Conservation (phyloP, 2,797 vertebrate genomes). For the Anguilla megastoma region DNA sequence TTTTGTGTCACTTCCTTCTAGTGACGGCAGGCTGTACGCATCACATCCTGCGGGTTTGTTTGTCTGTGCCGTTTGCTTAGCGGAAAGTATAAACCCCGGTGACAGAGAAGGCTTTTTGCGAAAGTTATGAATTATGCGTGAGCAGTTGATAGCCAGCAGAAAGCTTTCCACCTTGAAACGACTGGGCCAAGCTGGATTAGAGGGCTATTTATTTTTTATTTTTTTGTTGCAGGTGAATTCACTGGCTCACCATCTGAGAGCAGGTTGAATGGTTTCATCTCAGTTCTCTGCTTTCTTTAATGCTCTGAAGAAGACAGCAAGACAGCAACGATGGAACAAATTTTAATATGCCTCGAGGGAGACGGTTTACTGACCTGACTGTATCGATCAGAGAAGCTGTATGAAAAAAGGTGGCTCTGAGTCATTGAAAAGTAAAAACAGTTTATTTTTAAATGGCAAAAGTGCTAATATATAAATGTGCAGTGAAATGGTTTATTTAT, state of each 20-base stretch:
- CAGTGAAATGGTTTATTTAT: background rate
- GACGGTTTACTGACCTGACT: background rate
- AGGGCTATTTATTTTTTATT: background rate
- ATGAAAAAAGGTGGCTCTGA: background rate
- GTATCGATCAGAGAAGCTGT: background rate
- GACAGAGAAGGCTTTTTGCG: background rate
- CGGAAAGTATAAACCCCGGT: background rate
- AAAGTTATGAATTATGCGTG: background rate
- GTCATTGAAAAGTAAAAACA: background rate
- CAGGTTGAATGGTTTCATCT: background rate
- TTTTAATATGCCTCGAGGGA: background rate
- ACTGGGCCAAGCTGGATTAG: background rate
- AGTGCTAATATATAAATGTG: background rate
- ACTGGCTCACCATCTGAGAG: background rate
- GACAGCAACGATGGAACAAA: background rate
- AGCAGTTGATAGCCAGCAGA: background rate
- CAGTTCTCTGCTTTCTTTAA: background rate
- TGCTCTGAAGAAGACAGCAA: background rate
- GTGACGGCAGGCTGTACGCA: background rate
- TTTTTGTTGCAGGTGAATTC: background rate
- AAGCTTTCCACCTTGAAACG: too few relatives aligned
- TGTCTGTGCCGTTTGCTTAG: background rate
- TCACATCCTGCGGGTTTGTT: background rate
- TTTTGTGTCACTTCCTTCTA: background rate
- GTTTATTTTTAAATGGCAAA: background rate